Evolutionary conservation across 1,140 invertebrate genomes (phyloP).

Genomic region (Myzus persicae): DNA sequence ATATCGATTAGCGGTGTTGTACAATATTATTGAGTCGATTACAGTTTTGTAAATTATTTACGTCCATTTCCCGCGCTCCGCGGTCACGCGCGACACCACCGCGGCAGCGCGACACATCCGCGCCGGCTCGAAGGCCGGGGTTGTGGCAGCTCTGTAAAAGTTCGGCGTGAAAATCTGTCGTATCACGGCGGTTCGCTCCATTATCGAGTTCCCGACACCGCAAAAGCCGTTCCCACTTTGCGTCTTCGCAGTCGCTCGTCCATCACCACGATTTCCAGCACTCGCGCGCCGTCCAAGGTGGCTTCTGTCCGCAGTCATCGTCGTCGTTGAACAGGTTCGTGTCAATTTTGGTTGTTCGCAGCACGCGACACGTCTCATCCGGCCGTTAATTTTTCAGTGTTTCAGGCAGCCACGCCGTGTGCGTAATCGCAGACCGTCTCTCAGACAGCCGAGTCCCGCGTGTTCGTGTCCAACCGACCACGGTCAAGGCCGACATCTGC

Average conservation of each 20-base stretch:
- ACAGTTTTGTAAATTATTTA: not conserved
- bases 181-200: conserved; percentile 14
- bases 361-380: not conserved
- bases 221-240: not conserved
- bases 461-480: not conserved
- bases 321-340: not conserved
- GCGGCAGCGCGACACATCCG: too few species aligned
- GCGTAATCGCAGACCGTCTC: not conserved
- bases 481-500: not conserved
- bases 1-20: not conserved
- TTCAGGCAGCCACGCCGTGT: not conserved
- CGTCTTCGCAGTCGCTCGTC: not conserved
- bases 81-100: not conserved
- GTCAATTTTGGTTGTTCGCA: not conserved
- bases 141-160: not conserved
- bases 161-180: not conserved
- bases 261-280: too few species aligned
- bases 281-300: not conserved
- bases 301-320: not conserved
- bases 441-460: not conserved
- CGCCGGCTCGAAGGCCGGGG: not conserved
- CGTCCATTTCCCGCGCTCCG: not conserved
- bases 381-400: not conserved
- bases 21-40: not conserved
- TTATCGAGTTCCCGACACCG: not conserved